phyloP scores from a whole-genome alignment of 1,140 invertebrate species.

The Achatina immaculata region DNA sequence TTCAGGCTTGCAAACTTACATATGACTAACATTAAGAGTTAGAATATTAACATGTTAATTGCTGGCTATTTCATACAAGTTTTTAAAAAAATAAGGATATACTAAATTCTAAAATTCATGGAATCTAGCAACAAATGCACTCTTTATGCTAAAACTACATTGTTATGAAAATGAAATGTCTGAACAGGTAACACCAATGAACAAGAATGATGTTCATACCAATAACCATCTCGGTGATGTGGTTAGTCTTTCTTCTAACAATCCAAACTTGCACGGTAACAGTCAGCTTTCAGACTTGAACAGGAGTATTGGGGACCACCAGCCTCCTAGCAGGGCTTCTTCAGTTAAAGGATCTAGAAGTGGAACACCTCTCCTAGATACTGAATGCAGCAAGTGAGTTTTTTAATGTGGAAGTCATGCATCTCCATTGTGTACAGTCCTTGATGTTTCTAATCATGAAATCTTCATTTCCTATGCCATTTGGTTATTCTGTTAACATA shows the following conservation, averaged over 20 bases:
- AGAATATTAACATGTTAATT: too few species aligned
- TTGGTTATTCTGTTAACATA: too few species aligned
- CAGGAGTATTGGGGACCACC: background rate
- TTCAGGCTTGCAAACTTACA: too few species aligned
- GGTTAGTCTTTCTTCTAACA: background rate
- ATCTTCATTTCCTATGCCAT: background rate
- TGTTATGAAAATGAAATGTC: too few species aligned
- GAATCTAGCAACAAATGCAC: too few species aligned
- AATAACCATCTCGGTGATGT: background rate
- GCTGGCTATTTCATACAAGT: too few species aligned
- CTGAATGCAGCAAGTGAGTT: conserved; percentile 27
- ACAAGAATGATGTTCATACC: background rate
- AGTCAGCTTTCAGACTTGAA: background rate
- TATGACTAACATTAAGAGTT: too few species aligned
- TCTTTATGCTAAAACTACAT: too few species aligned
- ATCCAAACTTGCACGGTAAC: background rate
- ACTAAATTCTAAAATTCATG: too few species aligned
- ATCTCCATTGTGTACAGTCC: background rate
- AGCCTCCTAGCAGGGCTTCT: conserved; percentile 16
- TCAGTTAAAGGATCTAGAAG: background rate
- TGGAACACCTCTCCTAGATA: conserved; percentile 9
- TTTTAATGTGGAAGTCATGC: too few species aligned
- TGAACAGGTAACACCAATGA: conserved; percentile 5
- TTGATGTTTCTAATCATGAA: background rate
- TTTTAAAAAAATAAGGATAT: too few species aligned